These are phyloP conservation scores for Cladorhizidae sp. DNA, from an alignment of 37 sponge, comb jelly and placozoan species.

Conservation along the genomic window DNA sequence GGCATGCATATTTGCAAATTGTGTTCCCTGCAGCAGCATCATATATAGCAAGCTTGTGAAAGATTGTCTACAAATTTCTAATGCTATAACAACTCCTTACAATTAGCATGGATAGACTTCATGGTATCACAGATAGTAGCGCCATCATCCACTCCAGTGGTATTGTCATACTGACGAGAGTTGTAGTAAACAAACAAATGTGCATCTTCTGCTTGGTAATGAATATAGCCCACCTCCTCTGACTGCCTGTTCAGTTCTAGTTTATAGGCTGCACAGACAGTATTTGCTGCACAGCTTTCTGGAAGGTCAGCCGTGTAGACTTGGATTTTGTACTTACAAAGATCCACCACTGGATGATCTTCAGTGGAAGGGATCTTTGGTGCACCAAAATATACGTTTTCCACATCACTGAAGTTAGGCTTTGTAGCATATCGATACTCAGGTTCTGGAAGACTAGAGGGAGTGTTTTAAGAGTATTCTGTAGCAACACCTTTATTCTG, in stretches of 20 bases:
- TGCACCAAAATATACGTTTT: no score
- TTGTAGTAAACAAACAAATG: slow-evolving; percentile 32
- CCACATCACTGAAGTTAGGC: no score
- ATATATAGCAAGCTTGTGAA: background rate
- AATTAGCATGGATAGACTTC: slow-evolving; percentile 8
- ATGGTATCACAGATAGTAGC: slow-evolving; percentile 23
- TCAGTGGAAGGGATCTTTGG: slow-evolving; percentile 6
- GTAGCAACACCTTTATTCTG: no score
- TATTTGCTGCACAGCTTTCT: slow-evolving; percentile 19
- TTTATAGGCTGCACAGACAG: slow-evolving; percentile 15
- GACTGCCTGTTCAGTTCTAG: slow-evolving; percentile 1
- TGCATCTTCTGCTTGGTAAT: background rate
- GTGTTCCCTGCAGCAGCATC: slow-evolving; percentile 4
- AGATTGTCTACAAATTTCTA: background rate
- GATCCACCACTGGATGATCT: background rate
- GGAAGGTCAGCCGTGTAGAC: background rate
- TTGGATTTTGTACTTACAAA: background rate
- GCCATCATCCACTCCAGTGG: background rate
- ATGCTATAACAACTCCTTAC: background rate
- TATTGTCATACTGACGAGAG: slow-evolving; percentile 3
- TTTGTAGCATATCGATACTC: no score
- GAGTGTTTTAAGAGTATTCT: no score
- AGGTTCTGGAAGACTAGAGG: no score
- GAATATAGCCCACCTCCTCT: background rate
- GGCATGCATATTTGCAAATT: slow-evolving; percentile 8